phyloP scores from a whole-genome alignment of 2,888 invertebrate genomes.

The Dexiosoma caninum region DNA sequence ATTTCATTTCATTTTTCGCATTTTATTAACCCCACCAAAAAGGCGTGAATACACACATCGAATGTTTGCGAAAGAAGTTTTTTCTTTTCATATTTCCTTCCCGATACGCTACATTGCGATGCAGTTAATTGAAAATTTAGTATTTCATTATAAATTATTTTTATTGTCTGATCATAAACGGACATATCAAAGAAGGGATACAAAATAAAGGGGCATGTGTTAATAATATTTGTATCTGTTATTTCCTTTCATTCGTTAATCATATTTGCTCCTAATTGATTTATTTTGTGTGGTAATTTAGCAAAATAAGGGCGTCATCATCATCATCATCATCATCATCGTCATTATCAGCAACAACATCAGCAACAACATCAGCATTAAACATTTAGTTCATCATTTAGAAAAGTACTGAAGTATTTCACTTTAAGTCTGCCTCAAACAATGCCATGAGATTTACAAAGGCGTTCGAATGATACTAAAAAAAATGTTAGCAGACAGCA shows the following conservation, averaged over 20 bases:
- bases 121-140: conserved; percentile 29
- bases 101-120: too few species aligned
- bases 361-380: background rate
- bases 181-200: background rate
- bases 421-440: conserved; percentile 14
- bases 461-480: too few species aligned
- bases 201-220: conserved; percentile 28
- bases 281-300: conserved; percentile 60
- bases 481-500: conserved; percentile 28
- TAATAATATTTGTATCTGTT: conserved; percentile 31
- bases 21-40: background rate
- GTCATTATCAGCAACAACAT: background rate
- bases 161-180: conserved; percentile 37
- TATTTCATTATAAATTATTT: conserved; percentile 16
- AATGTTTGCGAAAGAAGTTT: background rate
- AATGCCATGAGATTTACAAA: conserved; percentile 14
- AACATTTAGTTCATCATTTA: conserved; percentile 26
- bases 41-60: too few species aligned
- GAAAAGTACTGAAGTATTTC: background rate
- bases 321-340: conserved; percentile 22
- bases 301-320: conserved; percentile 61
- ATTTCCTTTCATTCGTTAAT: conserved; percentile 9
- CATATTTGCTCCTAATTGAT: conserved; percentile 58
- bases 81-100: too few species aligned
- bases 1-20: background rate